Evolutionary conservation across 2,797 vertebrate species (phyloP).

Genomic region (Chrosomus eos): DNA sequence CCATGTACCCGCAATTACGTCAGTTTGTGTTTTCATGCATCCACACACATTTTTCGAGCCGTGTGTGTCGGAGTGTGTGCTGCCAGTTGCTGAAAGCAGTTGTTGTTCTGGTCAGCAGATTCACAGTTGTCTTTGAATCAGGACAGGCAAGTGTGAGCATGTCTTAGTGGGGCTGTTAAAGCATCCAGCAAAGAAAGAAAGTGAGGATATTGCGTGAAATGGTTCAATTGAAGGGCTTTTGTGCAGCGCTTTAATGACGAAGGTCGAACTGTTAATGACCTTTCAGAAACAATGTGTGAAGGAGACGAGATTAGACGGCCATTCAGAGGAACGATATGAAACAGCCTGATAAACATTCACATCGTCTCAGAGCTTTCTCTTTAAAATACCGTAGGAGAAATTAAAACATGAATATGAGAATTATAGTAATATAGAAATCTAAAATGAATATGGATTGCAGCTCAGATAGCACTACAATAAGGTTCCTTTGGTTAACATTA

Average conservation of each 20-base stretch:
- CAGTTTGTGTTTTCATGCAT: slow-evolving; percentile 26
- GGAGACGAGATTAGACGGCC: slow-evolving; percentile 13
- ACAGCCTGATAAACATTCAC: background rate
- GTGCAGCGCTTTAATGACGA: background rate
- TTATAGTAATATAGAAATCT: background rate
- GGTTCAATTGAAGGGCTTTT: background rate
- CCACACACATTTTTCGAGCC: slow-evolving; percentile 4
- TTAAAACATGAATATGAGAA: background rate
- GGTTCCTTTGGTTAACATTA: background rate
- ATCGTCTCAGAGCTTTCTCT: background rate
- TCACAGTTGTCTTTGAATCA: slow-evolving; percentile 41
- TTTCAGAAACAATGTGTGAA: slow-evolving; percentile 22
- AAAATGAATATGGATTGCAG: background rate
- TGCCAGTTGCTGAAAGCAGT: slow-evolving; percentile 54
- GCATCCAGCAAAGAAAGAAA: background rate
- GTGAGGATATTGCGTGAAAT: background rate
- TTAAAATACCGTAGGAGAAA: background rate
- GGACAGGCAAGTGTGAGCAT: slow-evolving; percentile 16
- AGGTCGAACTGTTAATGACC: slow-evolving; percentile 11
- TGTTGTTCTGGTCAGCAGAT: slow-evolving; percentile 55
- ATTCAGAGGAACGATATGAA: background rate
- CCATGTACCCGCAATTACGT: slow-evolving; percentile 31
- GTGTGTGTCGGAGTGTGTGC: slow-evolving; percentile 32
- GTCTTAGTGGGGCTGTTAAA: slow-evolving; percentile 6
- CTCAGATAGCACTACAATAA: background rate